These are phyloP conservation scores for Sebastes jordani DNA, from an alignment of 2,797 vertebrate species.

Conservation along the genomic window DNA sequence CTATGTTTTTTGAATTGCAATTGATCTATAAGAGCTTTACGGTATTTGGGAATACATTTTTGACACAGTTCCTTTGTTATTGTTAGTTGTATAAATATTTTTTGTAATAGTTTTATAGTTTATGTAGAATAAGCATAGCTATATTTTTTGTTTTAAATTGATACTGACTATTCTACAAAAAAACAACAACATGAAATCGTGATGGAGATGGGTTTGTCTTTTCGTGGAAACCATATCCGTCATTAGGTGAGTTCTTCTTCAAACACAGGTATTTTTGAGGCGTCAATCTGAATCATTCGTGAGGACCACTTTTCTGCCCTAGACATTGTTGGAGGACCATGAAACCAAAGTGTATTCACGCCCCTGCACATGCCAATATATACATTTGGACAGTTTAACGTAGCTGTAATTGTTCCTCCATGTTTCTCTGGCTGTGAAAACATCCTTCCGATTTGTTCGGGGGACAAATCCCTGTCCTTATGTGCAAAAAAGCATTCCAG, in stretches of 20 bases:
- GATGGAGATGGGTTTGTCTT: background rate
- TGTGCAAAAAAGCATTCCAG: background rate
- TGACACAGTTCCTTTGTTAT: too few relatives aligned
- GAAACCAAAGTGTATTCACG: background rate
- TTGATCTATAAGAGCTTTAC: too few relatives aligned
- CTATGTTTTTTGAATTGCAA: too few relatives aligned
- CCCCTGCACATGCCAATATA: background rate
- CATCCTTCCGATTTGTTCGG: background rate
- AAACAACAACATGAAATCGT: background rate
- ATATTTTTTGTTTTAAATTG: background rate
- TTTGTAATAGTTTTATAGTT: background rate
- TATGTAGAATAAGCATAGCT: background rate
- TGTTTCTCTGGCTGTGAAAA: background rate
- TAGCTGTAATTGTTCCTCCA: background rate
- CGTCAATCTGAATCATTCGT: too few relatives aligned
- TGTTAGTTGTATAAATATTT: too few relatives aligned
- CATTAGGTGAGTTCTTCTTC: too few relatives aligned
- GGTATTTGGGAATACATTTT: too few relatives aligned
- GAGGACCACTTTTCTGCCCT: too few relatives aligned
- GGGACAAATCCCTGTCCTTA: background rate
- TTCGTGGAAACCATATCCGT: accelerated
- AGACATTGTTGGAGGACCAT: background rate
- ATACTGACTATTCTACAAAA: background rate
- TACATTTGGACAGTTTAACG: background rate
- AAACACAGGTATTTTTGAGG: too few relatives aligned